These are phyloP conservation scores for Ceratina australensis DNA, from an alignment of 1,140 invertebrate species.

Conservation along the genomic window DNA sequence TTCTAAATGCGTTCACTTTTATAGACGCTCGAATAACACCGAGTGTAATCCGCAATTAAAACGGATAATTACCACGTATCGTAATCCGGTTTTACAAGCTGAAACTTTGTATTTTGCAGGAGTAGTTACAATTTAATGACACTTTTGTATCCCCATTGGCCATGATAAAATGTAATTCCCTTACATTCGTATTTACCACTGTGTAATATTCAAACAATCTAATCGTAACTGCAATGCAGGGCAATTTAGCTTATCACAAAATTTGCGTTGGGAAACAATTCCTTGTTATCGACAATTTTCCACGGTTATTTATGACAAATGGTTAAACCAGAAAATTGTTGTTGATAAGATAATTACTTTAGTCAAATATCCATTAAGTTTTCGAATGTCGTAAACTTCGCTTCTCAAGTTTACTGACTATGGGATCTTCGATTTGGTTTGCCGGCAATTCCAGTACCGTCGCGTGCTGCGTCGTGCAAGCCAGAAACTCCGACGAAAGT, in stretches of 20 bases:
- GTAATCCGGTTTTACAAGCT: slow-evolving; percentile 39
- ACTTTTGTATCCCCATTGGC: not conserved
- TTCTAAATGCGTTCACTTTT: slow-evolving; percentile 4
- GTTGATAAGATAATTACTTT: slow-evolving; percentile 36
- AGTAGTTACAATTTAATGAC: slow-evolving; percentile 42
- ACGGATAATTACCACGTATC: slow-evolving; percentile 37
- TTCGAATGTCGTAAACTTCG: slow-evolving; percentile 38
- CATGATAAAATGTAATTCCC: slow-evolving; percentile 40
- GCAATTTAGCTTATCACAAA: too few relatives aligned
- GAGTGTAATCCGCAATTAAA: slow-evolving; percentile 40
- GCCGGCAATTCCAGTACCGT: slow-evolving; percentile 18
- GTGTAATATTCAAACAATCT: too few relatives aligned
- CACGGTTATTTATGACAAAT: not conserved
- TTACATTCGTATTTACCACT: slow-evolving; percentile 3
- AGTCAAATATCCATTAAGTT: slow-evolving; percentile 57
- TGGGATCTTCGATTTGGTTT: slow-evolving; percentile 40
- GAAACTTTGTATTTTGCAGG: slow-evolving; percentile 37
- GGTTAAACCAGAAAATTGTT: not conserved
- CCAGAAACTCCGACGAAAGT: slow-evolving; percentile 46
- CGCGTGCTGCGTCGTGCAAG: not conserved
- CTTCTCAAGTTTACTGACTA: slow-evolving; percentile 35
- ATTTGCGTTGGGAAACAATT: too few relatives aligned
- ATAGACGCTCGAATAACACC: slow-evolving; percentile 12
- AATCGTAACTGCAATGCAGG: too few relatives aligned
- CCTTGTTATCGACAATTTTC: not conserved